A percentile compares a stretch with the other conserved stretches of the same genome.
These are phyloP conservation scores for Augochlora pura DNA, from an alignment of 1,140 invertebrate genomes.

Conservation along the genomic window DNA sequence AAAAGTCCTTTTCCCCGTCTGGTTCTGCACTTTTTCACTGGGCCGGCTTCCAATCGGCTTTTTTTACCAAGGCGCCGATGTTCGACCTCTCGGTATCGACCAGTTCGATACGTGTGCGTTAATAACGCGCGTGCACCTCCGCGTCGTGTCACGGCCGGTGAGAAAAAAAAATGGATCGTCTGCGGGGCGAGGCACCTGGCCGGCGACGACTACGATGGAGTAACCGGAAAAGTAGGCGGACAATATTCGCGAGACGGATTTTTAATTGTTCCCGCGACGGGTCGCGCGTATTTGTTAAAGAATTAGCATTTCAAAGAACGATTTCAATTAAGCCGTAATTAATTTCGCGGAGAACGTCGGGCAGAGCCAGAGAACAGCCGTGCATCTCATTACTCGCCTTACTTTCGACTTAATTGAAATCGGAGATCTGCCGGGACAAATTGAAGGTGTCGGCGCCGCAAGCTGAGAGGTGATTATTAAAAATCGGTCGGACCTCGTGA, in stretches of 20 bases:
- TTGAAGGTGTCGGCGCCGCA: not conserved
- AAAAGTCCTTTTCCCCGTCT: constrained; percentile 4
- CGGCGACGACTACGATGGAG: not conserved
- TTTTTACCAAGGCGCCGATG: not conserved
- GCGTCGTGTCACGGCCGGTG: not conserved
- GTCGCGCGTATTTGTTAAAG: constrained; percentile 76
- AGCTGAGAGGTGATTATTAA: not conserved
- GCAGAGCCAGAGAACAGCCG: constrained; percentile 23
- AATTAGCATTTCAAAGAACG: constrained; percentile 81
- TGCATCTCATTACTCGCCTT: constrained; percentile 40
- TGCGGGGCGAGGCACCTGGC: too few species aligned
- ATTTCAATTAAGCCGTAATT: constrained; percentile 80
- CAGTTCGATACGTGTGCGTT: constrained; percentile 17
- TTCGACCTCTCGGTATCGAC: not conserved
- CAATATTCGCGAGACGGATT: constrained; percentile 41
- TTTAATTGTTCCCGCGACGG: constrained; percentile 54
- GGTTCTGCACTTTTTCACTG: not conserved
- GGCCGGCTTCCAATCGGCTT: not conserved
- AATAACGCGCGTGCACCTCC: not conserved
- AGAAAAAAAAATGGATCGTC: not conserved
- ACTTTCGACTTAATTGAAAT: constrained; percentile 78
- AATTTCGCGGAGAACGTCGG: constrained; percentile 76
- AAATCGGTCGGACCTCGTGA: not conserved
- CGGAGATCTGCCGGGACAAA: constrained; percentile 58
- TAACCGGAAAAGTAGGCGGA: not conserved